These are phyloP conservation scores for Tetranychus truncatus DNA, from an alignment of 2,888 invertebrate species.

Conservation along the genomic window DNA sequence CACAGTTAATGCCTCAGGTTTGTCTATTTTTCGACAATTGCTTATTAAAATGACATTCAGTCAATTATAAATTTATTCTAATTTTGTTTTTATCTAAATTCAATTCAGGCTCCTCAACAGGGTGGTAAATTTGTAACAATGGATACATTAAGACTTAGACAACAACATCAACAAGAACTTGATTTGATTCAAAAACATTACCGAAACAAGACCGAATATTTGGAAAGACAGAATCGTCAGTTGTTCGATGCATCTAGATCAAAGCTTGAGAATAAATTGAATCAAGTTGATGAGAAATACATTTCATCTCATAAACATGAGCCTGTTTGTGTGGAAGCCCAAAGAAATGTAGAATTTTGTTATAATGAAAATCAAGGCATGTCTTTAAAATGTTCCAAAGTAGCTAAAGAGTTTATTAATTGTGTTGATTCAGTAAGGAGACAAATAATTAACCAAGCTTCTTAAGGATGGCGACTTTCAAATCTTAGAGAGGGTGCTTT, in stretches of 20 bases:
- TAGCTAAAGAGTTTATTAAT: constrained; percentile 24
- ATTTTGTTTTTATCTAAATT: background rate
- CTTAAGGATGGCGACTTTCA: background rate
- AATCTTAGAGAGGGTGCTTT: background rate
- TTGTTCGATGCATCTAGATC: constrained; percentile 21
- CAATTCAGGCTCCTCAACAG: background rate
- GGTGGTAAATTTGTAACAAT: background rate
- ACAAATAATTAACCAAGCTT: constrained; percentile 3
- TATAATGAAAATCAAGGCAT: constrained; percentile 22
- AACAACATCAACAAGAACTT: background rate
- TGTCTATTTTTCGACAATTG: background rate
- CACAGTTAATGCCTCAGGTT: constrained; percentile 6
- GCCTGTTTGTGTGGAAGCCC: constrained; percentile 24
- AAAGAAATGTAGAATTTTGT: constrained; percentile 22
- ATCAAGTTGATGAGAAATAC: constrained; percentile 22
- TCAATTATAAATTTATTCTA: background rate
- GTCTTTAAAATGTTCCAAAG: constrained; percentile 25
- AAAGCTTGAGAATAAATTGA: constrained; percentile 20
- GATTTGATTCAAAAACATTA: constrained; percentile 18
- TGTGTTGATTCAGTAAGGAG: constrained; percentile 24
- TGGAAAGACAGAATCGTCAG: constrained; percentile 23
- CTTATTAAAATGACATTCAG: background rate
- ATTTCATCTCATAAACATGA: constrained; percentile 21
- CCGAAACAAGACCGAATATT: constrained; percentile 19
- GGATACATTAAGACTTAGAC: background rate